A percentile compares a stretch with the other conserved stretches of the same genome.
Conservation (phyloP, 1,140 invertebrate species). For the Eumeta japonica region DNA sequence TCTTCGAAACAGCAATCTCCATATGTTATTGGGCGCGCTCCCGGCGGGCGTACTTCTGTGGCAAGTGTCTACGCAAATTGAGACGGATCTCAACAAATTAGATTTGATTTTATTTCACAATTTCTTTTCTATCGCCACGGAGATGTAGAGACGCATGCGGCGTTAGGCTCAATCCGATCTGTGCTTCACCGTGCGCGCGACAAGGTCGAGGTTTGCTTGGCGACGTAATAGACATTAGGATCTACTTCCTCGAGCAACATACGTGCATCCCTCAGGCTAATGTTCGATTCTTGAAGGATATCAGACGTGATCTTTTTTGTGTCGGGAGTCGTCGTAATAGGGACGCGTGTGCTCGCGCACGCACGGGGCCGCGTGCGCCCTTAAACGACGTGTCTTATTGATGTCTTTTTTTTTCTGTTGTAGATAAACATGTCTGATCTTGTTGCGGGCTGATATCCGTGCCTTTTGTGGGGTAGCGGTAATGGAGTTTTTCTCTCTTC, state of each 20-base stretch:
- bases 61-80: slow-evolving; percentile 25
- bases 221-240: too few relatives aligned
- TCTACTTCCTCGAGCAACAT: too few relatives aligned
- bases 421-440: slow-evolving; percentile 39
- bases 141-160: too few relatives aligned
- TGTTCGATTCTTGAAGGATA: slow-evolving; percentile 47
- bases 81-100: slow-evolving; percentile 27
- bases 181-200: too few relatives aligned
- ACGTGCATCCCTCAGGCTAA: slow-evolving; percentile 21
- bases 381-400: slow-evolving; percentile 38
- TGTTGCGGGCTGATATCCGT: too few relatives aligned
- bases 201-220: too few relatives aligned
- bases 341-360: neutral
- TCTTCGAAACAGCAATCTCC: neutral
- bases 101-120: slow-evolving; percentile 45
- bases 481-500: too few relatives aligned
- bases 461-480: slow-evolving; percentile 20
- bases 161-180: too few relatives aligned
- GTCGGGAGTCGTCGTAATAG: slow-evolving; percentile 19
- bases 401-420: slow-evolving; percentile 27
- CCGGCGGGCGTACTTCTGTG: neutral
- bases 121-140: slow-evolving; percentile 28
- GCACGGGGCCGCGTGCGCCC: slow-evolving; percentile 9
- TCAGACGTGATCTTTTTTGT: slow-evolving; percentile 44
- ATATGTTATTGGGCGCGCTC: neutral